These are phyloP conservation scores for Leistus spinibarbis DNA, from an alignment of 2,888 invertebrate species.

Conservation along the genomic window DNA sequence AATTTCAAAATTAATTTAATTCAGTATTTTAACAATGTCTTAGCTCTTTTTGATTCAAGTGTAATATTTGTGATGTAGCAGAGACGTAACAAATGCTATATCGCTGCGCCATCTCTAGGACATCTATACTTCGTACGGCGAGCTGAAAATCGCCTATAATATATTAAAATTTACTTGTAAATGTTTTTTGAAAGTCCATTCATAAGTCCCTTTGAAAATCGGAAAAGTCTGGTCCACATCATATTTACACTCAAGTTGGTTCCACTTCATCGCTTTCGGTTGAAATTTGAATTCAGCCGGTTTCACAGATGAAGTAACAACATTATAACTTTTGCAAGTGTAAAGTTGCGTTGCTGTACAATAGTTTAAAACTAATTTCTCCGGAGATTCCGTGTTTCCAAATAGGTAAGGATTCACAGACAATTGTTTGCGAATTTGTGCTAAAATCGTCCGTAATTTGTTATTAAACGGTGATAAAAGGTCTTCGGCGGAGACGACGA, in stretches of 20 bases:
- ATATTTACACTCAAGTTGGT: constrained; percentile 74
- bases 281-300: constrained; percentile 81
- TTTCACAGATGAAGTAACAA: constrained; percentile 62
- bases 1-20: too few relatives aligned
- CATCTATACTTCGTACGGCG: too few relatives aligned
- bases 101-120: too few relatives aligned
- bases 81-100: too few relatives aligned
- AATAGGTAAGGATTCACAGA: constrained; percentile 64
- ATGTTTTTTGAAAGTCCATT: constrained; percentile 71
- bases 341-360: constrained; percentile 61
- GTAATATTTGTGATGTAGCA: too few relatives aligned
- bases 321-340: constrained; percentile 70
- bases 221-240: constrained; percentile 78
- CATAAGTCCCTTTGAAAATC: constrained; percentile 66
- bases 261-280: constrained; percentile 74
- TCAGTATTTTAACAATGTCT: too few relatives aligned
- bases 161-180: constrained; percentile 62
- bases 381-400: constrained; percentile 64
- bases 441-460: constrained; percentile 65
- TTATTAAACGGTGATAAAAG: constrained; percentile 64
- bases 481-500: constrained; percentile 72
- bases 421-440: constrained; percentile 64
- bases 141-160: constrained; percentile 29
- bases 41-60: too few relatives aligned
- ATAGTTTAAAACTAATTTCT: constrained; percentile 71